Evolutionary conservation across 2,113 vertebrate genomes (phyloP).

Genomic region (Cairina moschata): DNA sequence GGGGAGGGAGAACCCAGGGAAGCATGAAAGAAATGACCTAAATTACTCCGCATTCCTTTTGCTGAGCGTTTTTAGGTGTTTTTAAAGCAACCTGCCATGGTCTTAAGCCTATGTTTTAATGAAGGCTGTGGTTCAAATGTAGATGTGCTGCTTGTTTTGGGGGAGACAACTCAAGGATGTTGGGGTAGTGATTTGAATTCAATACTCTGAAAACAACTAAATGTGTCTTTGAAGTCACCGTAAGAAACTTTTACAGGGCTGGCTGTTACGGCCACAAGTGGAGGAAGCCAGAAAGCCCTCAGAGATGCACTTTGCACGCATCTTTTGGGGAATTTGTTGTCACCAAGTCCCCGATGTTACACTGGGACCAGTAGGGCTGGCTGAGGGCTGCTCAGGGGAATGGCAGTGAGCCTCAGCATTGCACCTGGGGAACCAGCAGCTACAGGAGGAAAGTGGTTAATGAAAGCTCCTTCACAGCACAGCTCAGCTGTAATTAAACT

Average conservation of each 20-base stretch:
- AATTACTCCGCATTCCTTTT: conserved; percentile 1
- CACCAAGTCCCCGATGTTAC: rapidly evolving
- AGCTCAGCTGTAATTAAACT: neutral
- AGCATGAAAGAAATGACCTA: conserved; percentile 23
- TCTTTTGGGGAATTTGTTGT: neutral
- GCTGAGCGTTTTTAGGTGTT: neutral
- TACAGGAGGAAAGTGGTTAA: rapidly evolving
- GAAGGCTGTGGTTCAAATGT: neutral
- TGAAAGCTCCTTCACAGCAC: neutral
- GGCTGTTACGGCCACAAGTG: neutral
- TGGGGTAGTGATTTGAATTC: neutral
- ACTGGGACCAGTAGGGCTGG: neutral
- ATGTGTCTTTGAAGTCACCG: neutral
- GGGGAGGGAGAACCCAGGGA: neutral
- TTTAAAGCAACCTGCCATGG: neutral
- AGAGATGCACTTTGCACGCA: neutral
- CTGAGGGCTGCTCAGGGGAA: neutral
- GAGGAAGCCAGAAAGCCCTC: neutral
- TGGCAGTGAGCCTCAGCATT: rapidly evolving
- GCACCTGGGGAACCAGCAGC: neutral
- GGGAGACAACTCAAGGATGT: neutral
- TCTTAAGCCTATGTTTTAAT: neutral
- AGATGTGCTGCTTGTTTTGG: neutral
- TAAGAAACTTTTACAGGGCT: neutral
- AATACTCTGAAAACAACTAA: neutral